Evolutionary conservation across 2,113 vertebrate species (phyloP).

Genomic region (Okapia johnstoni): DNA sequence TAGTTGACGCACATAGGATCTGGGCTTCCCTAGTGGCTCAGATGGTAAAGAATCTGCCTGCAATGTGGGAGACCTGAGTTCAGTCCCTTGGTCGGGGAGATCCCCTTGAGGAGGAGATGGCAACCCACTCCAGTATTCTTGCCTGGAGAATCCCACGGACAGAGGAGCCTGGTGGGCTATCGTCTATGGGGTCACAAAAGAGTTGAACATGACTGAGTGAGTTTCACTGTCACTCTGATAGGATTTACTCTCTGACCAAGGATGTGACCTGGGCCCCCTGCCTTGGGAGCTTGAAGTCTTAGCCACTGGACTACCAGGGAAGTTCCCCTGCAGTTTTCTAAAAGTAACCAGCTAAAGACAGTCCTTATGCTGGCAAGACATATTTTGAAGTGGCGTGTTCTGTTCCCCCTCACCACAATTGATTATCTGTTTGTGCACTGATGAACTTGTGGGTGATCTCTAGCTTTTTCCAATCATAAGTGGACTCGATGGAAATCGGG

Average conservation of each 20-base stretch:
- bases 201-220: background rate
- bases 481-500: background rate
- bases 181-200: background rate
- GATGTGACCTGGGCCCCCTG: background rate
- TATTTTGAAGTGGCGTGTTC: background rate
- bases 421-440: background rate
- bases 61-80: background rate
- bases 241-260: background rate
- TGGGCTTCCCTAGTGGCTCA: background rate
- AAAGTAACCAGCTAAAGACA: background rate
- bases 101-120: background rate
- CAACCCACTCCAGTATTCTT: background rate
- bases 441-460: background rate
- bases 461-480: background rate
- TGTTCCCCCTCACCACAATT: no score
- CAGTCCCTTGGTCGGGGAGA: background rate
- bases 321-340: background rate
- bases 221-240: accelerated
- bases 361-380: background rate
- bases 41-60: background rate
- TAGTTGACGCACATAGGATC: background rate
- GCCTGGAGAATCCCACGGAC: background rate
- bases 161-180: background rate
- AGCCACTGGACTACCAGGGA: background rate
- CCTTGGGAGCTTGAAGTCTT: background rate